Evolutionary conservation across 2,797 vertebrate species (phyloP), one percentile per base, ranked within the genome.

Genomic region (Triplophysa yarkandensis): DNA sequence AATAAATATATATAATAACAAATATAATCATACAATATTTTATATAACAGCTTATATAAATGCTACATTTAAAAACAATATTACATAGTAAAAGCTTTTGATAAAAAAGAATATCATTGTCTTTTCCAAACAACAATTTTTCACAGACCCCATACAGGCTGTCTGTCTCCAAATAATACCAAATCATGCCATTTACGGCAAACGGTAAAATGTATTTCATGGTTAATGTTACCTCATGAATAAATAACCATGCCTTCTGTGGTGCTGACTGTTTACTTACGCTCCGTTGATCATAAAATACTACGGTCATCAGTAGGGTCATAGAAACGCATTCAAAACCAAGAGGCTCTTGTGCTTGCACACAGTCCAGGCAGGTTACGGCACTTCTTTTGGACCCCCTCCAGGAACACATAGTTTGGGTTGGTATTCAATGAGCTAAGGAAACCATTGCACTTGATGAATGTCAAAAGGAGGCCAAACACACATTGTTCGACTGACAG

Each of bases 401-500:
- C 65, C 70, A 74, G 39, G 57, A 55, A 43, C n/a, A 39, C 5
- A 50, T 46, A 48, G 28, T 68, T 30, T 48, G 46, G 54, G 34
- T 68, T 57, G n/a, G 32, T 66, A 50, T 70, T 75, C 62, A 11
- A 41, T 41, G 7, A 67, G n/a, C n/a, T 10, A 25, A 30, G 44
- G 23, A 46, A 64, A 10, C n/a, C 27, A 16, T 13, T 54, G 64
- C 67, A 55, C 23, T 41, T 13, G 46, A 58, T 25, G 46, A 62
- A 65, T 67, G 61, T 55, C 32, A 67, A 21, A 75, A 52, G 9
- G 9, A 65, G 21, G 30, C 19, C 58, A 69, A 73, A 44, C 11
- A 55, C 27, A 52, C 17, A 28, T 14, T 11, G 30, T 41, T 16
- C n/a, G 68, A 80, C 61, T 60, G 67, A 76, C 58, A 43, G 71